Conservation (phyloP, 2,888 invertebrate species). For the Drosophila demipolita region DNA sequence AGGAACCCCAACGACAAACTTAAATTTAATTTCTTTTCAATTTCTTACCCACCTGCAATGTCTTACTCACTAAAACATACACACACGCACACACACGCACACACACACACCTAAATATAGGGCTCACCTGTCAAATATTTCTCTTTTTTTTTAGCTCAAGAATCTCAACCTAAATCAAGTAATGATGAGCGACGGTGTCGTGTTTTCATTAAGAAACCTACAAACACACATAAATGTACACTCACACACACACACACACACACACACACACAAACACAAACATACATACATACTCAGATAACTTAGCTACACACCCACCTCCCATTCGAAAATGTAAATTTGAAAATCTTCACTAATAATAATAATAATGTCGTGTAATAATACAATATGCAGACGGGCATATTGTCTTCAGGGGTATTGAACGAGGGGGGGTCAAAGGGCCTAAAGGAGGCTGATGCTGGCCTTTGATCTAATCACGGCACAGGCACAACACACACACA, state of each 20-base stretch:
- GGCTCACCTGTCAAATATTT: constrained; percentile 44
- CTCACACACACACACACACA: background rate
- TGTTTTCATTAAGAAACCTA: constrained; percentile 71
- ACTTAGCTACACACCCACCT: background rate
- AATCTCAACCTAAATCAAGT: constrained; percentile 44
- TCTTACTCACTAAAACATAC: background rate
- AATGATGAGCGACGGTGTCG: constrained; percentile 79
- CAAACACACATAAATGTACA: constrained; percentile 3
- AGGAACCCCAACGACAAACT: constrained; percentile 52
- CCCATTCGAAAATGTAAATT: constrained; percentile 58
- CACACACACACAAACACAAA: background rate
- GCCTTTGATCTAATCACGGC: constrained; percentile 74
- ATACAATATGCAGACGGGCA: constrained; percentile 63
- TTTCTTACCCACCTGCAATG: constrained; percentile 42
- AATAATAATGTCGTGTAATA: constrained; percentile 73
- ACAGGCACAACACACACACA: constrained; percentile 21
- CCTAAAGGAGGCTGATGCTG: constrained; percentile 14
- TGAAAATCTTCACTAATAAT: constrained; percentile 76
- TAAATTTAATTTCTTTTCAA: constrained; percentile 77
- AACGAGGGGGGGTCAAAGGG: background rate
- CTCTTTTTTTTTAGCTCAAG: constrained; percentile 3
- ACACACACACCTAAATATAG: constrained; percentile 11
- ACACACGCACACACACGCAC: constrained; percentile 17
- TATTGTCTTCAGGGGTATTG: constrained; percentile 39
- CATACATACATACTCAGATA: background rate